phyloP scores from a whole-genome alignment of 2,888 invertebrate genomes.

The Drosophila incognita region DNA sequence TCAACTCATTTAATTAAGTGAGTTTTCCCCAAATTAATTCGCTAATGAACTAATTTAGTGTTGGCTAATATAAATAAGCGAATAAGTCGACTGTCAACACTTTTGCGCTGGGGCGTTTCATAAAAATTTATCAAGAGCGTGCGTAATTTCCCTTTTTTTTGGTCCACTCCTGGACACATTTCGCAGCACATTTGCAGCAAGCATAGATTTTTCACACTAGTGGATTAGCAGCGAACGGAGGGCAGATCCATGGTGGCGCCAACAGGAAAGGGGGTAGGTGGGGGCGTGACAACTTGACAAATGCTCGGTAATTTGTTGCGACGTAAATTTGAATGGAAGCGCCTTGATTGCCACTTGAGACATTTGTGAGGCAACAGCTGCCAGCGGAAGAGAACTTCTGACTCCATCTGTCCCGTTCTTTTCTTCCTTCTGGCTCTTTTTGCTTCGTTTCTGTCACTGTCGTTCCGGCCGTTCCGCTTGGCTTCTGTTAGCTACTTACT shows the following conservation, averaged over 20 bases:
- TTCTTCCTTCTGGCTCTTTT: background rate
- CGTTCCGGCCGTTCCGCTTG: slow-evolving; percentile 29
- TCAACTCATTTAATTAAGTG: slow-evolving; percentile 33
- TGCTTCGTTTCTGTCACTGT: slow-evolving; percentile 12
- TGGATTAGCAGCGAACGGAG: slow-evolving; percentile 44
- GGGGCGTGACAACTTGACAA: slow-evolving; percentile 77
- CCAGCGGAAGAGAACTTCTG: slow-evolving; percentile 66
- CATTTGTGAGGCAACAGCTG: slow-evolving; percentile 81
- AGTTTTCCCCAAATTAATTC: slow-evolving; percentile 15
- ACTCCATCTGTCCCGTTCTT: slow-evolving; percentile 8
- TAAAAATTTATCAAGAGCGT: slow-evolving; percentile 62
- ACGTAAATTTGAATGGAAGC: slow-evolving; percentile 83
- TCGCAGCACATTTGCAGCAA: slow-evolving; percentile 73
- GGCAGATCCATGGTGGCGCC: background rate
- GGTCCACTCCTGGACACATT: slow-evolving; percentile 53
- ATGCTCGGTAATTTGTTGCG: slow-evolving; percentile 83
- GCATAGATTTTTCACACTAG: slow-evolving; percentile 79
- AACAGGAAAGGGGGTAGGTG: background rate
- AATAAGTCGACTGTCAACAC: slow-evolving; percentile 72
- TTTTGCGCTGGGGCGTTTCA: slow-evolving; percentile 43
- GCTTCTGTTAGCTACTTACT: slow-evolving; percentile 57
- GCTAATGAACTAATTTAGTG: slow-evolving; percentile 55
- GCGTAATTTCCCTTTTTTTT: slow-evolving; percentile 13
- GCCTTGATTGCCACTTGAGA: slow-evolving; percentile 84
- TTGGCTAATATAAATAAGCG: slow-evolving; percentile 42